phyloP scores from a whole-genome alignment of 1,140 invertebrate genomes.

The Babylonia areolata region DNA sequence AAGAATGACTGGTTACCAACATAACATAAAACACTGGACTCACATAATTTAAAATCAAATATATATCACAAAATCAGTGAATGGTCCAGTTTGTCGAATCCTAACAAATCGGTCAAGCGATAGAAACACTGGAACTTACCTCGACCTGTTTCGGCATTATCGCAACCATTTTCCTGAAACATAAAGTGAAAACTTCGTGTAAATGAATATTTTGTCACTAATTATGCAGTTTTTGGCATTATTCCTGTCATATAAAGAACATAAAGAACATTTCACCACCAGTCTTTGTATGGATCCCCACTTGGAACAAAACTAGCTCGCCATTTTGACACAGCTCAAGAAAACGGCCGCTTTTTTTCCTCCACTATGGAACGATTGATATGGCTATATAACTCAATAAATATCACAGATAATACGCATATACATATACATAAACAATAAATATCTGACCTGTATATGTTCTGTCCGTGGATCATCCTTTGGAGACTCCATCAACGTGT shows the following conservation, averaged over 20 bases:
- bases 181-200: not conserved
- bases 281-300: not conserved
- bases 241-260: too few species aligned
- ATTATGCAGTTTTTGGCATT: too few species aligned
- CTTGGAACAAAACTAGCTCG: constrained; percentile 50
- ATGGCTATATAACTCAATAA: not conserved
- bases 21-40: too few species aligned
- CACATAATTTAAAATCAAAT: too few species aligned
- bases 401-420: not conserved
- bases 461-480: constrained; percentile 20
- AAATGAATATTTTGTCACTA: not conserved
- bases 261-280: not conserved
- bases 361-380: too few species aligned
- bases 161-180: constrained; percentile 27
- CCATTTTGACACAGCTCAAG: constrained; percentile 55
- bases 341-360: constrained; percentile 41
- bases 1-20: too few species aligned
- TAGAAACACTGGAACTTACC: constrained; percentile 23
- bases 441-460: constrained; percentile 35
- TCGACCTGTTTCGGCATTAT: not conserved
- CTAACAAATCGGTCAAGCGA: too few species aligned
- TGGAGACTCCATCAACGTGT: constrained; percentile 35
- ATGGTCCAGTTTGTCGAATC: too few species aligned
- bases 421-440: not conserved
- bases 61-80: too few species aligned